Conservation (phyloP, 2,113 vertebrate species). For the Axis porcinus region DNA sequence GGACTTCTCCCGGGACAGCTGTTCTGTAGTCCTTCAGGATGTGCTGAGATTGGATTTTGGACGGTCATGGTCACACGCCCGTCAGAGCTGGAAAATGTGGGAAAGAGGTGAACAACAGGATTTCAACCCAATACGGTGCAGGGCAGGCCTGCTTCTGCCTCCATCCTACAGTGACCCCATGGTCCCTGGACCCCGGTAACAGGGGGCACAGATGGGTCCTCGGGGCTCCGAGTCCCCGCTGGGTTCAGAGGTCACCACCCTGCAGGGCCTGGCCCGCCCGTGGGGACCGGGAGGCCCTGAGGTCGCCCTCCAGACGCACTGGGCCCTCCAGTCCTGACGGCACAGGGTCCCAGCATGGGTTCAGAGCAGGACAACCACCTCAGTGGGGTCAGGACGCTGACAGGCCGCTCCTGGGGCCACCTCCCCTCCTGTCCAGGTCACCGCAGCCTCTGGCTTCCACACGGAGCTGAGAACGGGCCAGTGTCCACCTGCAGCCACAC, state of each 20-base stretch:
- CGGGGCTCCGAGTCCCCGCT: rapidly evolving
- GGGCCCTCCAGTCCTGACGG: rapidly evolving
- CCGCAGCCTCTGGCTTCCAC: rapidly evolving
- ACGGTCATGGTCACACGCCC: rapidly evolving
- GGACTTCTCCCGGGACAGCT: neutral
- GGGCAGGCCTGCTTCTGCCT: rapidly evolving
- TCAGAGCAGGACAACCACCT: neutral
- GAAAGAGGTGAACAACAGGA: rapidly evolving
- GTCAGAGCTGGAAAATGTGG: neutral
- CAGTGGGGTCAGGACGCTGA: rapidly evolving
- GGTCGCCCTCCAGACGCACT: rapidly evolving
- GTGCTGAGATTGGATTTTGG: neutral
- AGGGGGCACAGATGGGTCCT: rapidly evolving
- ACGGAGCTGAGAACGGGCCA: rapidly evolving
- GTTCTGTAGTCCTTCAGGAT: rapidly evolving
- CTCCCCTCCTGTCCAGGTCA: neutral
- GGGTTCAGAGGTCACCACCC: neutral
- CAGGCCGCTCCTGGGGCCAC: rapidly evolving
- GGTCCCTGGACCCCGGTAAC: rapidly evolving
- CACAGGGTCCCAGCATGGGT: rapidly evolving
- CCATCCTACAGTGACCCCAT: rapidly evolving
- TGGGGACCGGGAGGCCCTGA: neutral
- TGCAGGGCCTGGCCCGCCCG: rapidly evolving
- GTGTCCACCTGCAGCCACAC: rapidly evolving
- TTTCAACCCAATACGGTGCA: rapidly evolving